These are phyloP conservation scores for Heteronetta atricapilla DNA, from an alignment of 2,113 vertebrate genomes.

Conservation along the genomic window DNA sequence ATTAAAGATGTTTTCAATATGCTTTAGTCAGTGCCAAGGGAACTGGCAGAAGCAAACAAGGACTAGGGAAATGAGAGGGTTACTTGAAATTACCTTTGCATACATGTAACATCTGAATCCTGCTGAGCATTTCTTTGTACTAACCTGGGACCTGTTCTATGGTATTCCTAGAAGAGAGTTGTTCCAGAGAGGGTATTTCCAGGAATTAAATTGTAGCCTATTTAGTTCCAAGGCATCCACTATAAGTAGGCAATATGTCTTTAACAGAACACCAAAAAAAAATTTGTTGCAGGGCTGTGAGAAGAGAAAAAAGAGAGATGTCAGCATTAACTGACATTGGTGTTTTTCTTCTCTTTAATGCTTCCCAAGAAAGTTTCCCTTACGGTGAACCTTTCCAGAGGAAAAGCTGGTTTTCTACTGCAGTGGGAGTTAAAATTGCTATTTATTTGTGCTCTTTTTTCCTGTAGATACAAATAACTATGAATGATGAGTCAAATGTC, in stretches of 20 bases:
- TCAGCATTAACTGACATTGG: not conserved
- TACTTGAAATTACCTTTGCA: not conserved
- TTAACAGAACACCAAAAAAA: not conserved
- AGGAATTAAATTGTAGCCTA: not conserved
- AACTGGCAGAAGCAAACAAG: not conserved
- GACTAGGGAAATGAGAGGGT: not conserved
- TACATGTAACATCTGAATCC: not conserved
- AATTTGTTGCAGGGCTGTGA: not conserved
- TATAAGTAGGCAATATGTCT: not conserved
- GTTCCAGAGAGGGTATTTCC: not conserved
- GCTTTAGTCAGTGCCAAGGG: not conserved
- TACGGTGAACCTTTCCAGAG: not conserved
- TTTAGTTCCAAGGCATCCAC: not conserved
- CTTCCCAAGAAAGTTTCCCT: not conserved
- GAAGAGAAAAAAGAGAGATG: not conserved
- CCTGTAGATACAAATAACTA: not conserved
- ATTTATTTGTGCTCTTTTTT: not conserved
- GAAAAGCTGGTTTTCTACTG: not conserved
- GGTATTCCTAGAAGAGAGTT: not conserved
- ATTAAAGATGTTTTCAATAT: not conserved
- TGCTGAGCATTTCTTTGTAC: not conserved
- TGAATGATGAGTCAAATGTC: not conserved
- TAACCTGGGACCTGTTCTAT: not conserved
- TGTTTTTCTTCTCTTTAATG: not conserved
- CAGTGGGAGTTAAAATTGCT: not conserved